Conservation (phyloP, 2,113 vertebrate genomes). For the Microcebus griseorufus region DNA sequence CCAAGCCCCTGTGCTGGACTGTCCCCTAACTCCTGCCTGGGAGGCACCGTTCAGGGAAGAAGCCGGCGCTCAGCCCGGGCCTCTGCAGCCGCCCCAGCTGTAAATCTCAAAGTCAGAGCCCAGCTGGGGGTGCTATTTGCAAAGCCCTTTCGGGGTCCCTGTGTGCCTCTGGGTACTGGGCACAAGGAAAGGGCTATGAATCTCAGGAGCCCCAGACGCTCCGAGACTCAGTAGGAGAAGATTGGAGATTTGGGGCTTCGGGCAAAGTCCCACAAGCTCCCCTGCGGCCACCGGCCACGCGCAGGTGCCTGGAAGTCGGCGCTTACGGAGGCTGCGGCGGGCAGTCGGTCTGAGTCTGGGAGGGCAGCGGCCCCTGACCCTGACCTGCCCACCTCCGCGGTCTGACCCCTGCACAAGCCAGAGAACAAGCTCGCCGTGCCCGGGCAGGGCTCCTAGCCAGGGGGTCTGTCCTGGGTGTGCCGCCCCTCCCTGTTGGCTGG, state of each 20-base stretch:
- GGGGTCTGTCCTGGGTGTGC: background rate
- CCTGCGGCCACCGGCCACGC: accelerated
- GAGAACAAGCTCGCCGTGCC: background rate
- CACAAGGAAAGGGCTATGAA: background rate
- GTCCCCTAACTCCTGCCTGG: accelerated
- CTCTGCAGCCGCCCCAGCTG: background rate
- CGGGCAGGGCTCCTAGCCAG: accelerated
- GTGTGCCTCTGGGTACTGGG: background rate
- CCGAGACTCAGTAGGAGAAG: background rate
- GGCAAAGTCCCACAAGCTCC: background rate
- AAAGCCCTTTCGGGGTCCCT: background rate
- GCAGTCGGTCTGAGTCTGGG: background rate
- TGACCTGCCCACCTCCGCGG: background rate
- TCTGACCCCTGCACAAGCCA: background rate
- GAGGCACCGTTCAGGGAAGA: background rate
- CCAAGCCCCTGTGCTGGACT: too few species aligned
- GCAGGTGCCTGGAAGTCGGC: background rate
- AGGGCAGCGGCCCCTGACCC: background rate
- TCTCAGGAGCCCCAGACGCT: background rate
- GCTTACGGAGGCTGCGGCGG: background rate
- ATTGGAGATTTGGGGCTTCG: background rate
- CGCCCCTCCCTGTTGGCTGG: accelerated
- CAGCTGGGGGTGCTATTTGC: background rate
- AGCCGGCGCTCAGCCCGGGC: too few species aligned
- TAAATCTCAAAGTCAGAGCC: background rate